phyloP scores from a whole-genome alignment of 2,113 vertebrate genomes.

The Hyperoodon ampullatus region DNA sequence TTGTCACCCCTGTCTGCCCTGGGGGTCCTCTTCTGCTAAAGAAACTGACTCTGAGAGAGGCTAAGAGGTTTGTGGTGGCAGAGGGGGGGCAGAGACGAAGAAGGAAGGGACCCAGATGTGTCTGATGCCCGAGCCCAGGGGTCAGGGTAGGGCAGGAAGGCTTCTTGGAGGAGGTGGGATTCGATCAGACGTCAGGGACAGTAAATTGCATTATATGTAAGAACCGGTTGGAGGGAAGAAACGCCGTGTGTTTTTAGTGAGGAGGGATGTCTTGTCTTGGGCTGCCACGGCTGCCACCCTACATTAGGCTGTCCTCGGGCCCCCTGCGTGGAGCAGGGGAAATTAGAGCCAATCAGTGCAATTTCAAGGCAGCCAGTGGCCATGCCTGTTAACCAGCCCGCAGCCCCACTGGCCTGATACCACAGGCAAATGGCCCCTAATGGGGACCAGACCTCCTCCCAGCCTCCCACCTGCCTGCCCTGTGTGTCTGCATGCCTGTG shows the following conservation, averaged over 20 bases:
- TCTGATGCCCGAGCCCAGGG: not conserved
- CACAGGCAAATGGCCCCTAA: constrained; percentile 79
- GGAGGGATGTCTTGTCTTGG: not conserved
- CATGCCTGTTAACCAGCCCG: constrained; percentile 71
- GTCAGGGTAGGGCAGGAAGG: not conserved
- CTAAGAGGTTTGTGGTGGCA: not conserved
- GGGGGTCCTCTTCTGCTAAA: not conserved
- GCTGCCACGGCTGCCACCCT: constrained; percentile 71
- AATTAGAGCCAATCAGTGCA: constrained; percentile 78
- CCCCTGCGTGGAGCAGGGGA: constrained; percentile 59
- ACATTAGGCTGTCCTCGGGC: constrained; percentile 57
- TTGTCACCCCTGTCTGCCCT: not conserved
- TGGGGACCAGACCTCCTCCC: constrained; percentile 71
- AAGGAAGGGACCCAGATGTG: not conserved
- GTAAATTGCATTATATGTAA: constrained; percentile 12
- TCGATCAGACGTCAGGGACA: not conserved
- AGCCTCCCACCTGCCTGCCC: constrained; percentile 63
- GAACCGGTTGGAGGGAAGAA: not conserved
- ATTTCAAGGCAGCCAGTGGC: constrained; percentile 76
- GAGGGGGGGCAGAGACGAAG: not conserved
- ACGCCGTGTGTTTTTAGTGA: not conserved
- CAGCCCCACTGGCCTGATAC: constrained; percentile 56
- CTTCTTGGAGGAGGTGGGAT: constrained; percentile 41
- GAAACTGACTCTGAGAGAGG: not conserved
- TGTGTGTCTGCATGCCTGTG: not conserved